A percentile compares a stretch with the other conserved stretches of the same genome.
These are phyloP conservation scores for Hyposoter dolosus DNA, from an alignment of 2,888 invertebrate species.

Conservation along the genomic window DNA sequence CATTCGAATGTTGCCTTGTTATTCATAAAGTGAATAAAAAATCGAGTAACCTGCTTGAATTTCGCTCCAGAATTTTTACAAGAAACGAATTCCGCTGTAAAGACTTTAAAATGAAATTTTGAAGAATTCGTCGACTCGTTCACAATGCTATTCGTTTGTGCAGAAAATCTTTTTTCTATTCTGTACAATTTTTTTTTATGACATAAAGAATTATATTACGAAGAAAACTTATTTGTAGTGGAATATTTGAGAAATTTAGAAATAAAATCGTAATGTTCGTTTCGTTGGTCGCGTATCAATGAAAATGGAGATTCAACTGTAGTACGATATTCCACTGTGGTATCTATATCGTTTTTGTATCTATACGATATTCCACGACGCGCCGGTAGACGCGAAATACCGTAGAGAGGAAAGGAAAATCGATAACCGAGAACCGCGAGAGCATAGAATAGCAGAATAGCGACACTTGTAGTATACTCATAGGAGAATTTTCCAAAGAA, in stretches of 20 bases:
- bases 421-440: constrained; percentile 67
- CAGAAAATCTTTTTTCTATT: background rate
- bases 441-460: constrained; percentile 57
- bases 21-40: no score
- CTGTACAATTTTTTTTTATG: background rate
- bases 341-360: constrained; percentile 44
- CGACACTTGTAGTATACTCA: constrained; percentile 66
- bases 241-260: background rate
- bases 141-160: background rate
- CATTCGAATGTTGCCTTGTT: background rate
- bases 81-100: no score
- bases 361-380: constrained; percentile 24
- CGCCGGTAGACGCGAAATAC: constrained; percentile 61
- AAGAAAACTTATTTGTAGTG: background rate
- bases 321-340: constrained; percentile 29
- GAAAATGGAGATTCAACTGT: constrained; percentile 27
- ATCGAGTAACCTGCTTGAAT: no score
- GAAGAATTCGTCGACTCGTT: background rate
- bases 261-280: background rate
- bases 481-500: constrained; percentile 54
- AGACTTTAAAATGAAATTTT: background rate
- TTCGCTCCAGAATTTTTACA: no score
- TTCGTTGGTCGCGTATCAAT: constrained; percentile 2
- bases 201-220: background rate
- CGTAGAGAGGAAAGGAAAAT: constrained; percentile 66